Percentiles rank a stretch among this genome's conserved stretches.
phyloP scores from a whole-genome alignment of 1,140 invertebrate genomes.

The Orussus abietinus region DNA sequence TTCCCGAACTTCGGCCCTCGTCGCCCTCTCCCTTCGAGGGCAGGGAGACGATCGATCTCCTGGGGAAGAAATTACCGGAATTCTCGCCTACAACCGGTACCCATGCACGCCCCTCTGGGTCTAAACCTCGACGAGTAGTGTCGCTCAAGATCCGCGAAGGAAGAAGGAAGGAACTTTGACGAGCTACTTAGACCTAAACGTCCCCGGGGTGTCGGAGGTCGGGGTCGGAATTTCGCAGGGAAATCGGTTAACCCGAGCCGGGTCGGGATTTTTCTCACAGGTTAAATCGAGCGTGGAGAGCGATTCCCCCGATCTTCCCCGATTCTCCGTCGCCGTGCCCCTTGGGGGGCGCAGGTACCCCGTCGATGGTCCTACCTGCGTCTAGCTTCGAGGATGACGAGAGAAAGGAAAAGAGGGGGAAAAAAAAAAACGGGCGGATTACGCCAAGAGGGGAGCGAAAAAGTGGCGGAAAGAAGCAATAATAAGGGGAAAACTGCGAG shows the following conservation, averaged over 20 bases:
- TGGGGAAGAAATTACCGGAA: too few species aligned
- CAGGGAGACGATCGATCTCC: too few species aligned
- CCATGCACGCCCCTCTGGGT: too few species aligned
- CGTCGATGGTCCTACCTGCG: not conserved
- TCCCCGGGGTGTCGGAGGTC: conserved; percentile 20
- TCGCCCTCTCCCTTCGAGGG: too few species aligned
- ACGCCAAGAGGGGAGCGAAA: conserved; percentile 26
- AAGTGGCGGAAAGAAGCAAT: conserved; percentile 32
- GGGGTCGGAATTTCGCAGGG: conserved; percentile 36
- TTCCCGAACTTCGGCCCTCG: too few species aligned
- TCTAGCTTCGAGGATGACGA: conserved; percentile 20
- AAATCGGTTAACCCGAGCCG: conserved; percentile 53
- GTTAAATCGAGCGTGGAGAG: conserved; percentile 54
- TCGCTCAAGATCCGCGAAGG: conserved; percentile 2
- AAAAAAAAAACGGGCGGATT: conserved; percentile 26
- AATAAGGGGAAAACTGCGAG: too few species aligned
- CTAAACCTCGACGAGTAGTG: too few species aligned
- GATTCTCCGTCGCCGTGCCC: conserved; percentile 5
- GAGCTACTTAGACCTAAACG: conserved; percentile 53
- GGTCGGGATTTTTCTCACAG: conserved; percentile 50
- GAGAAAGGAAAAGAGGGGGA: not conserved
- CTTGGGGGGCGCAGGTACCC: conserved; percentile 22
- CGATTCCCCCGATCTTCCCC: too few species aligned
- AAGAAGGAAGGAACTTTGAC: conserved; percentile 36
- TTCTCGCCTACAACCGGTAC: too few species aligned